Base-by-base conservation (phyloP, 2,888 invertebrate species). In the Corbicula japonica region DNA sequence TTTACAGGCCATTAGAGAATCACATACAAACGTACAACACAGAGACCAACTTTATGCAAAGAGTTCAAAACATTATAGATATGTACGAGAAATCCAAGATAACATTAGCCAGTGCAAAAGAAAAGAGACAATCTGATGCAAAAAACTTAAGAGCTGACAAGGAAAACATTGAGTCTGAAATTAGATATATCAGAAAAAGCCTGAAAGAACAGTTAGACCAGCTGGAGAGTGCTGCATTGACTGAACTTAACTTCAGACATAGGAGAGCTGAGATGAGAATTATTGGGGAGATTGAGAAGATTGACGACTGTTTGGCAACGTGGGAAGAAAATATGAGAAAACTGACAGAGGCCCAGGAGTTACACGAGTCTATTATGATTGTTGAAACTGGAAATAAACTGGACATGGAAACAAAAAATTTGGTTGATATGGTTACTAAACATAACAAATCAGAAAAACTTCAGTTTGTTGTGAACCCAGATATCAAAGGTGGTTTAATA, bases 11-110 rank as follows among this genome's bases (percentile, higher is more conserved):
- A n/a, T n/a, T n/a, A n/a, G n/a, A n/a, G n/a, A n/a, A n/a, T n/a
- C n/a, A n/a, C n/a, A n/a, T n/a, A n/a, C n/a, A n/a, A n/a, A n/a
- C n/a, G n/a, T n/a, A n/a, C n/a, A n/a, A n/a, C n/a, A n/a, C n/a
- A n/a, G n/a, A n/a, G n/a, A n/a, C n/a, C n/a, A n/a, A n/a, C n/a
- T n/a, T n/a, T n/a, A n/a, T 38, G 26, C 61, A 63, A 41, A 44
- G 38, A 44, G 62, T 54, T 10, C 71, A 72, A 38, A 44, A 41
- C 30, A 21, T 72, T 1, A 72, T 72, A 62, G 71, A 72, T 50
- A 44, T 23, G 12, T 62, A 72, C 23, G 71, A 72, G 44, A 62
- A 32, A 54, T 34, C 52, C 4, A 72, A 62, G 38, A 34, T 60
- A 12, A 62, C 30, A 32, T 50, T 72, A 26, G 30, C 52, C 8